These are phyloP conservation scores for Adelognathus sp. DNA, from an alignment of 2,888 invertebrate species.

Conservation along the genomic window DNA sequence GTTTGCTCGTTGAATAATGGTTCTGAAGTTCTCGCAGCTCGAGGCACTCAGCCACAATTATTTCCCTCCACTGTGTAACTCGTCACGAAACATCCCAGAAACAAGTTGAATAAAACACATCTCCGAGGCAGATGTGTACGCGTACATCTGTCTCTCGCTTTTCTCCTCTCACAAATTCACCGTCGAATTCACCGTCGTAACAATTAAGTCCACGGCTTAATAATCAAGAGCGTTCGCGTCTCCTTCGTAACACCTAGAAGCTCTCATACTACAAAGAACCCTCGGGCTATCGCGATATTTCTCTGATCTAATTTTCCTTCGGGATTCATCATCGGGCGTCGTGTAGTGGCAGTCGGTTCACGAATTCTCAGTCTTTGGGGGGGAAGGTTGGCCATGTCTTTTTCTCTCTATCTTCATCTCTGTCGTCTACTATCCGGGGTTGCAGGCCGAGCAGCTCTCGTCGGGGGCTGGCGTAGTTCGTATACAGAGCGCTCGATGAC, in stretches of 20 bases:
- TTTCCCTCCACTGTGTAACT: background rate
- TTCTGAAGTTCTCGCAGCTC: background rate
- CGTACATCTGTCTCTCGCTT: background rate
- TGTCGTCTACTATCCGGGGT: background rate
- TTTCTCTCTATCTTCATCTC: conserved; percentile 9
- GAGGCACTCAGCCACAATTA: background rate
- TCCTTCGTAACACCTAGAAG: background rate
- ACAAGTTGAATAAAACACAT: conserved; percentile 5
- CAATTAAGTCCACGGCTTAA: conserved; percentile 28
- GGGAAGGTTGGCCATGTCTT: conserved; percentile 7
- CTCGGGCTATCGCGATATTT: conserved; percentile 52
- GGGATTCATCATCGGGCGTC: conserved; percentile 33
- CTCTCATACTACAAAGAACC: background rate
- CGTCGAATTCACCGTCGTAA: conserved; percentile 24
- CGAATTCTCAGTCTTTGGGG: conserved; percentile 20
- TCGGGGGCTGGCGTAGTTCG: background rate
- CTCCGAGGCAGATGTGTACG: background rate
- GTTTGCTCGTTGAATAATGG: background rate
- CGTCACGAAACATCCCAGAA: background rate
- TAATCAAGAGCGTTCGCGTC: conserved; percentile 12
- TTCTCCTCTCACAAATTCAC: background rate
- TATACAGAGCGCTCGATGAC: background rate
- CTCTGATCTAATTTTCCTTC: conserved; percentile 63
- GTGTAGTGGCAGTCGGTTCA: background rate
- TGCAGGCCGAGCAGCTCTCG: background rate